These are phyloP conservation scores for Megathymus violae DNA, from an alignment of 1,140 invertebrate species.

Conservation along the genomic window DNA sequence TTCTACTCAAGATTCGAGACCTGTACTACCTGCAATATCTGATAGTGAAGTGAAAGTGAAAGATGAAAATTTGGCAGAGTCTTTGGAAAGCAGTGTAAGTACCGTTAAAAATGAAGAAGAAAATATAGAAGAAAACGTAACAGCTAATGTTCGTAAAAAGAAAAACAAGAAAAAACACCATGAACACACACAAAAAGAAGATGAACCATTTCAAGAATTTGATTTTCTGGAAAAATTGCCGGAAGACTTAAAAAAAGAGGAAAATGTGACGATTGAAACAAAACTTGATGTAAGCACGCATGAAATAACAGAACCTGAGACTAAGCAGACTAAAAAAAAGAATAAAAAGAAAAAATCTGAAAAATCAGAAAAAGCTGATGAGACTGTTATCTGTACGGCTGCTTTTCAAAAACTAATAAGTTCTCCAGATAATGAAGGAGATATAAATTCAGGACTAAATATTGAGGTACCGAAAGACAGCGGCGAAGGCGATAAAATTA, in stretches of 20 bases:
- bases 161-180: slow-evolving; percentile 52
- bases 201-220: slow-evolving; percentile 9
- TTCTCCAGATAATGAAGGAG: slow-evolving; percentile 20
- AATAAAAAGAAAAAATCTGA: slow-evolving; percentile 75
- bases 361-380: slow-evolving; percentile 59
- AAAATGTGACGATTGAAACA: not conserved
- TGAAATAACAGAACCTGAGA: slow-evolving; percentile 40
- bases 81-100: too few species aligned
- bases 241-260: slow-evolving; percentile 16
- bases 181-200: slow-evolving; percentile 26
- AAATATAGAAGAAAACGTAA: slow-evolving; percentile 16
- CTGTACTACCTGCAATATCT: not conserved
- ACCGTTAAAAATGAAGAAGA: slow-evolving; percentile 11
- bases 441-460: slow-evolving; percentile 28
- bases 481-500: slow-evolving; percentile 5
- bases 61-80: too few species aligned
- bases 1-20: not conserved
- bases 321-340: slow-evolving; percentile 59
- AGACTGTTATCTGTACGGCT: slow-evolving; percentile 50
- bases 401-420: slow-evolving; percentile 60
- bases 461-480: not conserved
- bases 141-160: slow-evolving; percentile 47
- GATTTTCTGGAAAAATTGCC: not conserved
- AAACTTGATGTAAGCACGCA: not conserved
- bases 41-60: slow-evolving; percentile 41